phyloP scores from a whole-genome alignment of 2,113 vertebrate species.

The Herpailurus yagouaroundi region DNA sequence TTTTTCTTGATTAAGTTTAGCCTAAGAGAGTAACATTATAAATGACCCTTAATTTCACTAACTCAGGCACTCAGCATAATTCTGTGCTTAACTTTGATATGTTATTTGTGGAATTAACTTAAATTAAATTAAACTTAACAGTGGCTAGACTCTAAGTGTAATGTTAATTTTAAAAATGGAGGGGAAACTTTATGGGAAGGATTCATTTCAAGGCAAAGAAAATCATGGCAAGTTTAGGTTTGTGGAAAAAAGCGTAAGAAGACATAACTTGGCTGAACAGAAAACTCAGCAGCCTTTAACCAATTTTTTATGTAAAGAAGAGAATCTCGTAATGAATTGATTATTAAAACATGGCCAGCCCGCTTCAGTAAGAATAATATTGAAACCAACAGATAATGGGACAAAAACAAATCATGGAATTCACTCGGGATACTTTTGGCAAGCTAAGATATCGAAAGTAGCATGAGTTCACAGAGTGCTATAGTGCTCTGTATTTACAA shows the following conservation, averaged over 20 bases:
- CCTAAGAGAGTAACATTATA: neutral
- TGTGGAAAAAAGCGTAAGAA: neutral
- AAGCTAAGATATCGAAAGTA: neutral
- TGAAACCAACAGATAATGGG: neutral
- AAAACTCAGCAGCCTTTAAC: neutral
- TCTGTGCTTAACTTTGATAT: neutral
- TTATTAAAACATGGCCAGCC: neutral
- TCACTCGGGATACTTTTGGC: neutral
- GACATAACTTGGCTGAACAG: neutral
- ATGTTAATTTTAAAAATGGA: neutral
- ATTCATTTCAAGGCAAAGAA: neutral
- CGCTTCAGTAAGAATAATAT: neutral
- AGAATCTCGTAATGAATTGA: neutral
- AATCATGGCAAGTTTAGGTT: neutral
- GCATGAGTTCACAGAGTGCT: neutral
- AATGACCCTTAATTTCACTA: neutral
- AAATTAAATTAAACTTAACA: neutral
- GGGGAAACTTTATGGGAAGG: neutral
- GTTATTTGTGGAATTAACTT: neutral
- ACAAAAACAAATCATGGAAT: neutral
- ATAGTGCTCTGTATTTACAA: neutral
- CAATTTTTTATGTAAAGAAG: neutral
- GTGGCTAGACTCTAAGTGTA: neutral
- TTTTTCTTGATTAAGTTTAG: neutral
- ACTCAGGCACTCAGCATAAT: neutral